phyloP scores from a whole-genome alignment of 2,113 vertebrate genomes.

The Pseudopodoces humilis region DNA sequence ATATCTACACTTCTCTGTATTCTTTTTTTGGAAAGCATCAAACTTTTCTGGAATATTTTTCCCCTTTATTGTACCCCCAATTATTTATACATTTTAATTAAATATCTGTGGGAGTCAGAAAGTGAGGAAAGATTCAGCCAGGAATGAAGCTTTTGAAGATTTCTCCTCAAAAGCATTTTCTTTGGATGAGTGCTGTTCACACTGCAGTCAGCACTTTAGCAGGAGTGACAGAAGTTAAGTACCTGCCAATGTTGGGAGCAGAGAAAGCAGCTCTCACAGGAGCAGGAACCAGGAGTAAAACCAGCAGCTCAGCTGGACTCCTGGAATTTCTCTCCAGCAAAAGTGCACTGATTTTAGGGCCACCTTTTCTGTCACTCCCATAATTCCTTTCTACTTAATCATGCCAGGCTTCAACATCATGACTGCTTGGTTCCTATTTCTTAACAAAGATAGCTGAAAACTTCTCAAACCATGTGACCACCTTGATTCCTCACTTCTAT shows the following conservation, averaged over 20 bases:
- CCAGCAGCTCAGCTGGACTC: neutral
- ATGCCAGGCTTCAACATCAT: neutral
- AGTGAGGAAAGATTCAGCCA: neutral
- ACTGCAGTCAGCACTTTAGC: neutral
- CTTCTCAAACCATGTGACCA: neutral
- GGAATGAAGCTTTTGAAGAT: neutral
- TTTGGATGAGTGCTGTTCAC: neutral
- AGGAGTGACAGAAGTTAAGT: conserved; percentile 23
- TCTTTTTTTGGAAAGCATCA: neutral
- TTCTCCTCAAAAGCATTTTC: neutral
- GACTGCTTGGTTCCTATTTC: neutral
- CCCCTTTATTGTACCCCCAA: neutral
- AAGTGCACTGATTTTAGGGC: neutral
- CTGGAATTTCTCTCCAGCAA: neutral
- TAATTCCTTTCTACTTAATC: neutral
- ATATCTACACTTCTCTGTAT: neutral
- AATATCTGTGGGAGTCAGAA: neutral
- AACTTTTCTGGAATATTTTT: neutral
- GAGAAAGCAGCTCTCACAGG: neutral
- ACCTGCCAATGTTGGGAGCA: neutral
- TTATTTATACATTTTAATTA: neutral
- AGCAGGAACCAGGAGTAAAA: neutral
- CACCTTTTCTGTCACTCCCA: neutral
- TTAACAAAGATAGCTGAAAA: neutral
- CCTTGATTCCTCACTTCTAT: neutral